phyloP scores from a whole-genome alignment of 2,113 vertebrate genomes.

The Ifrita kowaldi region DNA sequence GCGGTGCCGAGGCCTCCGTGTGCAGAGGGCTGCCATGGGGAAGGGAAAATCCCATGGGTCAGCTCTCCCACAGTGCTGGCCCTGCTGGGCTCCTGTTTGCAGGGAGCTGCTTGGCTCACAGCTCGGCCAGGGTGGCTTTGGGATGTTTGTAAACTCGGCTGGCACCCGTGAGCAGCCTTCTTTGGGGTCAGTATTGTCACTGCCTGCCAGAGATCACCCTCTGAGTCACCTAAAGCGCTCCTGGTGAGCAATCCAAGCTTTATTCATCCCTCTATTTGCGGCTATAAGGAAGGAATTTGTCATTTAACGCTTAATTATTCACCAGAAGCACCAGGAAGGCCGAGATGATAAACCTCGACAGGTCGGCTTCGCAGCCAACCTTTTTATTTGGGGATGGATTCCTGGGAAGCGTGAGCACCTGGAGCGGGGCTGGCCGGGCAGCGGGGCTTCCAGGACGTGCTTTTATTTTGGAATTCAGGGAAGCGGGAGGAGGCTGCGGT shows the following conservation, averaged over 20 bases:
- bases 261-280: neutral
- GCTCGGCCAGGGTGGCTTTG: rapidly evolving
- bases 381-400: neutral
- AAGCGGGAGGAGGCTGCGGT: neutral
- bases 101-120: neutral
- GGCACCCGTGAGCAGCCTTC: neutral
- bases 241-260: neutral
- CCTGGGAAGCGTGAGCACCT: rapidly evolving
- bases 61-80: neutral
- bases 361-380: neutral
- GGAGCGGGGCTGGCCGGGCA: neutral
- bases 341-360: neutral
- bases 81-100: neutral
- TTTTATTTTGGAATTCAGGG: neutral
- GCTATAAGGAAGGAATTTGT: neutral
- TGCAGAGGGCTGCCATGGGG: rapidly evolving
- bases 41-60: neutral
- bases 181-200: neutral
- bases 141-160: neutral
- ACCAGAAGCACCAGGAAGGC: neutral
- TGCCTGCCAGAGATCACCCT: neutral
- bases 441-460: neutral
- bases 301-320: slow-evolving; percentile 7
- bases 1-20: rapidly evolving
- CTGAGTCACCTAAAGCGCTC: neutral